These are phyloP conservation scores for Hydropsyche betteni DNA, from an alignment of 2,888 invertebrate species.

Conservation along the genomic window DNA sequence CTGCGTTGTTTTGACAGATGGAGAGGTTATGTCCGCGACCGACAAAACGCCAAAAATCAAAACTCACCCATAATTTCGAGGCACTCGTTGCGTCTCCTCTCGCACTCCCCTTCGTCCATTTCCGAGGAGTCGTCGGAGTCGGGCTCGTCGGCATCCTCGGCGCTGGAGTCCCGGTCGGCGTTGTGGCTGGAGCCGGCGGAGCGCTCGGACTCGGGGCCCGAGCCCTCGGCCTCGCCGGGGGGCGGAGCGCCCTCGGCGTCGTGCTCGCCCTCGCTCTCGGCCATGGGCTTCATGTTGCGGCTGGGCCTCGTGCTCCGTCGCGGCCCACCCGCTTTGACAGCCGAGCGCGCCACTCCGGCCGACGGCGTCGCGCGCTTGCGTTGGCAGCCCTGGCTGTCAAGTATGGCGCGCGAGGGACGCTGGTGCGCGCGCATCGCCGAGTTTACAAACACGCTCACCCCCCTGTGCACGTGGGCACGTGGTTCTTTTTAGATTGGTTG, in stretches of 20 bases:
- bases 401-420: conserved; percentile 38
- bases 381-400: conserved; percentile 47
- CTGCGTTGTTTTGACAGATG: conserved; percentile 2
- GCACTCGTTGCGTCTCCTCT: conserved; percentile 81
- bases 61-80: conserved; percentile 77
- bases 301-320: not conserved
- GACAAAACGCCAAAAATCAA: conserved; percentile 25
- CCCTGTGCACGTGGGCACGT: not conserved
- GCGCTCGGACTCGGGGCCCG: conserved; percentile 75
- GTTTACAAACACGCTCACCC: not conserved
- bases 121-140: conserved; percentile 88
- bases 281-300: conserved; percentile 69
- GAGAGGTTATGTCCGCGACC: not conserved
- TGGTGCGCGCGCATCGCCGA: conserved; percentile 10
- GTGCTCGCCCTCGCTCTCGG: conserved; percentile 63
- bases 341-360: not conserved
- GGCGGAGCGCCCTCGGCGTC: conserved; percentile 37
- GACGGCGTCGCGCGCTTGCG: not conserved
- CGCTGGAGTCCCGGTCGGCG: conserved; percentile 68
- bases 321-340: not conserved
- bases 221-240: conserved; percentile 68
- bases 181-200: conserved; percentile 74
- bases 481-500: too few relatives aligned
- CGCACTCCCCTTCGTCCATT: conserved; percentile 93
- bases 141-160: conserved; percentile 79